Base-by-base conservation (phyloP, 2,888 invertebrate species). In the Melanargia galathea region DNA sequence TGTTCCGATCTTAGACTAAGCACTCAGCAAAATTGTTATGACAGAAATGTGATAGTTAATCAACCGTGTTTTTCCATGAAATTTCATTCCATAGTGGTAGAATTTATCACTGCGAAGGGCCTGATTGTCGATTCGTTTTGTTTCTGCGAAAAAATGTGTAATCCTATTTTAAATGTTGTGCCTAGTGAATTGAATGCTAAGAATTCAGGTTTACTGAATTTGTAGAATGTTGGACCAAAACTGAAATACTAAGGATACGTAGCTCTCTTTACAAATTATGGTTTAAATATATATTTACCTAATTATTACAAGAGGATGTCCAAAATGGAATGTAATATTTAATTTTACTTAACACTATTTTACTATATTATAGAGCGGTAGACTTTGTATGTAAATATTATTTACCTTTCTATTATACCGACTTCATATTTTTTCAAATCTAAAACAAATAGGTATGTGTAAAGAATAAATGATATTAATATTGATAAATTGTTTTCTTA, bases 151-250 rank as follows among this genome's bases (percentile, higher is more conserved):
- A 13, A 30, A 24, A 26, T 20, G 10, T 18, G 45, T 10, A 49
- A 49, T 16, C 26, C 18, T 18, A 35, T 8, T 33, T 20, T 20
- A 20, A 52, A 52, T 20, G 11, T 26, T 48, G 48, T 35, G 18
- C 20, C 45, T 46, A 20, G 10, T 52, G 35, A 35, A 35, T 35
- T 35, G 20, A 7, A 35, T 51, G 30, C 4, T 18, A 24, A 48
- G 20, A 52, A 35, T 51, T 57, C 54, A 59, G 59, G 26, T 54
- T 58, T 45, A 74, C 72, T 75, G 60, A 52, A 57, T 75, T 74
- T 75, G 78, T 78, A 71, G 76, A 82, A 76, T 73, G 78, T 82
- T 81, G 88, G 90, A 90, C 90, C 90, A 89, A 87, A 79, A 71
- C 74, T 80, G 77, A 73, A 73, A 74, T 73, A 72, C 65, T 77